Evolutionary conservation across 2,888 invertebrate species (phyloP).

Genomic region (Conchocele bisecta): DNA sequence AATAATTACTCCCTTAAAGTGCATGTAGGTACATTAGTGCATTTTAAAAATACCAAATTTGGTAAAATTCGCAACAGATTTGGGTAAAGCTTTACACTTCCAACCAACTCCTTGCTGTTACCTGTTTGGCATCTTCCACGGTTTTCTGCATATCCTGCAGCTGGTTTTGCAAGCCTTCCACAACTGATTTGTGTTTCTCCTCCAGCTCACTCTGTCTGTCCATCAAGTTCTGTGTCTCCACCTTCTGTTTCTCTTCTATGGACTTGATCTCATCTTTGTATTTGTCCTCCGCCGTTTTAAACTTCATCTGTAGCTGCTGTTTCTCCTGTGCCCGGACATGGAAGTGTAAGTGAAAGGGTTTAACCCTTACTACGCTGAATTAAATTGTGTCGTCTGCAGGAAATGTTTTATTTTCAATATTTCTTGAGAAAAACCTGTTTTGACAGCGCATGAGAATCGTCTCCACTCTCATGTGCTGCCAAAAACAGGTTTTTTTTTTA

Average conservation of each 20-base stretch:
- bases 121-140: constrained; percentile 74
- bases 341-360: background rate
- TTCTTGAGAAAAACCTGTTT: too few species aligned
- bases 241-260: constrained; percentile 84
- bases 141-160: constrained; percentile 65
- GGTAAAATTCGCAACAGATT: background rate
- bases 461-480: too few species aligned
- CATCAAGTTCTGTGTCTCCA: constrained; percentile 85
- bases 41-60: too few species aligned
- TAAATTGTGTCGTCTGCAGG: too few species aligned
- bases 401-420: too few species aligned
- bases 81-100: background rate
- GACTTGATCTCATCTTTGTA: too few species aligned
- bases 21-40: too few species aligned
- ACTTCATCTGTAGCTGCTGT: constrained; percentile 73
- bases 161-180: constrained; percentile 66
- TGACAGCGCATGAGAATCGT: too few species aligned
- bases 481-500: too few species aligned
- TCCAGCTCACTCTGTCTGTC: constrained; percentile 58
- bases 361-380: background rate
- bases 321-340: constrained; percentile 65
- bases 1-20: too few species aligned
- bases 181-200: constrained; percentile 64
- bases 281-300: constrained; percentile 69
- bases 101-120: too few species aligned